Evolutionary conservation across 2,888 invertebrate species (phyloP).

Genomic region (Caenorhabditis drosophilae): DNA sequence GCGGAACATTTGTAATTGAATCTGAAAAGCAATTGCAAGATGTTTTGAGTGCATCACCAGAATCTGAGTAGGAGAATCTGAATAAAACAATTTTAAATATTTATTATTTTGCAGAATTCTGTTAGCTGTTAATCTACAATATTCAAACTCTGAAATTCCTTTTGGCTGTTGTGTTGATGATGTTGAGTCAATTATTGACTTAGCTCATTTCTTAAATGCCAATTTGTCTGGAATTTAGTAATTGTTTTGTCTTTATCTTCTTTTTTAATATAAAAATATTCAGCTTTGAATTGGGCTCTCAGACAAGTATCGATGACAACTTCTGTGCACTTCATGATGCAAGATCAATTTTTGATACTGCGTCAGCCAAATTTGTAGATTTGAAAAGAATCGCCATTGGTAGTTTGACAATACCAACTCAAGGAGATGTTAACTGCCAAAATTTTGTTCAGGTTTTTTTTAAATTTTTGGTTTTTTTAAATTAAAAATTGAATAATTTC

Average conservation of each 20-base stretch:
- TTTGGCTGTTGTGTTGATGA: conserved; percentile 66
- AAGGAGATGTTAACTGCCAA: background rate
- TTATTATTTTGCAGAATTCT: conserved; percentile 18
- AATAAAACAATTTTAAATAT: background rate
- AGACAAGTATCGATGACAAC: conserved; percentile 16
- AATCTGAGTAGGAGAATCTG: conserved; percentile 22
- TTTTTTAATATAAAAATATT: conserved; percentile 3
- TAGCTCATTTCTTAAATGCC: conserved; percentile 50
- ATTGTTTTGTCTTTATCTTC: conserved; percentile 31
- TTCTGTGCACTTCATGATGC: conserved; percentile 20
- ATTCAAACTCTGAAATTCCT: conserved; percentile 26
- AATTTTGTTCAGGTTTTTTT: conserved; percentile 2
- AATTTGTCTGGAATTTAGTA: conserved; percentile 70
- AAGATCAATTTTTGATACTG: conserved; percentile 18
- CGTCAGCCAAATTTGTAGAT: conserved; percentile 8
- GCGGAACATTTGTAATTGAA: conserved; percentile 60
- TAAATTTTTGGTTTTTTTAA: no score
- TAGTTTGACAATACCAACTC: conserved; percentile 15
- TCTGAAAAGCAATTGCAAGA: conserved; percentile 59
- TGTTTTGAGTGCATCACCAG: conserved; percentile 19
- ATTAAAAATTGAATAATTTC: conserved; percentile 23
- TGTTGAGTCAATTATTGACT: conserved; percentile 48
- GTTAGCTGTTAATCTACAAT: conserved; percentile 26
- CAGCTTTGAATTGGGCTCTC: conserved; percentile 22
- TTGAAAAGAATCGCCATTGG: conserved; percentile 20